Evolutionary conservation across 2,888 invertebrate species (phyloP).

Genomic region (Pegoplata infirma): DNA sequence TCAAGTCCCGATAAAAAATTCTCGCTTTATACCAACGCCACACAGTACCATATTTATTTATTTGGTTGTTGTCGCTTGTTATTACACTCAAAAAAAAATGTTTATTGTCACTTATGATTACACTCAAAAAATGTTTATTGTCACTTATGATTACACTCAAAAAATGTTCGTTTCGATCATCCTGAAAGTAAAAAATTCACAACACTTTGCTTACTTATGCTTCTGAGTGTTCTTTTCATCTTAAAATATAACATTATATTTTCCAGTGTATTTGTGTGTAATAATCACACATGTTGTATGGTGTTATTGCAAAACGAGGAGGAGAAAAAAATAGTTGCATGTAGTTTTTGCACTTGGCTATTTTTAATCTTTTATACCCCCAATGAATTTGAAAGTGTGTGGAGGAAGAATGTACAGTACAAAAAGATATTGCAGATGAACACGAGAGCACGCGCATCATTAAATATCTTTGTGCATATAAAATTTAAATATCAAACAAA

Average conservation of each 20-base stretch:
- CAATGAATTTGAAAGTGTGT: slow-evolving; percentile 39
- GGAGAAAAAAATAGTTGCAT: slow-evolving; percentile 9
- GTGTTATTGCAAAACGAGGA: slow-evolving; percentile 3
- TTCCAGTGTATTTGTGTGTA: neutral
- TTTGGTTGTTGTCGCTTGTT: too few species aligned
- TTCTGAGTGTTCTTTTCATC: too few species aligned
- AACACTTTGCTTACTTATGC: too few species aligned
- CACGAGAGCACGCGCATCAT: slow-evolving; percentile 45
- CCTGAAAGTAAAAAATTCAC: too few species aligned
- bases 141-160: too few species aligned
- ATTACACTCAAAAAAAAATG: too few species aligned
- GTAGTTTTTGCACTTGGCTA: slow-evolving; percentile 39
- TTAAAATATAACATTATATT: neutral
- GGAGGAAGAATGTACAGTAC: neutral
- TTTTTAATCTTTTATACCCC: slow-evolving; percentile 51
- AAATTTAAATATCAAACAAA: neutral
- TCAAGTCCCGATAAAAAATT: too few species aligned
- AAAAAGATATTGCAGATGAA: slow-evolving; percentile 3
- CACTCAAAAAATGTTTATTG: too few species aligned
- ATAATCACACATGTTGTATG: slow-evolving; percentile 43
- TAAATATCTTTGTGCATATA: slow-evolving; percentile 18
- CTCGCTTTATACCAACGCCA: too few species aligned
- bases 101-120: too few species aligned
- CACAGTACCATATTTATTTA: too few species aligned
- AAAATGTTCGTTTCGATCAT: too few species aligned